phyloP scores from a whole-genome alignment of 2,888 invertebrate genomes.

The Diadegma fenestrale region DNA sequence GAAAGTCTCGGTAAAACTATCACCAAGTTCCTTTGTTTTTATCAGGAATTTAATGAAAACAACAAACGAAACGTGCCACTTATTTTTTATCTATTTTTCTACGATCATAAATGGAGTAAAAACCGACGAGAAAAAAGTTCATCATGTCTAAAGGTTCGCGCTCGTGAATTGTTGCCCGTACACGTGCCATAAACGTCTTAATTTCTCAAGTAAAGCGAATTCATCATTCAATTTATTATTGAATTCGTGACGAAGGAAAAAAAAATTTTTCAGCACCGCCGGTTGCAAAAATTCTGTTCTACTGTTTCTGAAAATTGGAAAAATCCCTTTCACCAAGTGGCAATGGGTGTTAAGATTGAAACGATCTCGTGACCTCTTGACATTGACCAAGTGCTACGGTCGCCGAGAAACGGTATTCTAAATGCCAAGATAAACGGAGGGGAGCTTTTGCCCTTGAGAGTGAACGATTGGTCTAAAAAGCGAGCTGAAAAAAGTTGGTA shows the following conservation, averaged over 20 bases:
- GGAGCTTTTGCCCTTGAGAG: constrained; percentile 45
- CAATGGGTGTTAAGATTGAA: constrained; percentile 50
- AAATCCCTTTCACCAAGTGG: constrained; percentile 1
- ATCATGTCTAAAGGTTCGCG: background rate
- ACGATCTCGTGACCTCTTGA: constrained; percentile 61
- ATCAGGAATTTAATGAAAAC: constrained; percentile 1
- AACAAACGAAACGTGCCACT: background rate
- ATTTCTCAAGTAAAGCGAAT: background rate
- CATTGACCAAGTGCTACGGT: constrained; percentile 59
- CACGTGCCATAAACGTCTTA: background rate
- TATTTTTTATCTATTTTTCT: constrained; percentile 35
- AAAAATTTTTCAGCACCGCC: constrained; percentile 35
- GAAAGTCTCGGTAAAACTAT: constrained; percentile 20
- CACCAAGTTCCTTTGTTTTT: constrained; percentile 29
- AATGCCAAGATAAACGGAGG: constrained; percentile 58
- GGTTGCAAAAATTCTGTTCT: background rate
- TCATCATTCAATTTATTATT: background rate
- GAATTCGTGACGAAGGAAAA: background rate
- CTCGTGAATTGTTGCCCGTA: background rate
- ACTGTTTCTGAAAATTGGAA: constrained; percentile 8
- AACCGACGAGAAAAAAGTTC: background rate
- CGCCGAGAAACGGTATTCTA: constrained; percentile 36
- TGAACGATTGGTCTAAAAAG: constrained; percentile 46
- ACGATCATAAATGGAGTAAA: background rate
- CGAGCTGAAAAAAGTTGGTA: constrained; percentile 43